Evolutionary conservation across 2,113 vertebrate genomes (phyloP), one percentile per base, ranked within the genome.

Genomic region (Pseudonaja textilis): DNA sequence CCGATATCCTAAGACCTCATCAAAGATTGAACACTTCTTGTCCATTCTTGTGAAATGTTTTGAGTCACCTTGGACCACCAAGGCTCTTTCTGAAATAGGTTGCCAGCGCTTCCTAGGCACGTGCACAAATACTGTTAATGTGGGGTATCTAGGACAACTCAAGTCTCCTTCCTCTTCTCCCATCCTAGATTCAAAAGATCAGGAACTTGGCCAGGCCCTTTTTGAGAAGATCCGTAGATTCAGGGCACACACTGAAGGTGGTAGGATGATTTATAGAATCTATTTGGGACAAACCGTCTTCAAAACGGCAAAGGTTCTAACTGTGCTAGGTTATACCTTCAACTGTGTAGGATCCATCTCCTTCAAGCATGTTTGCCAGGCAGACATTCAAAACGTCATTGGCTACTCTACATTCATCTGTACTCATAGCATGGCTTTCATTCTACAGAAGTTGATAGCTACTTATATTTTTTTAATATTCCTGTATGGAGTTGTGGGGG

Each of bases 1-100:
- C 93, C 98, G 98, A 93, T 98, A 98, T 91, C 98, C 98, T 0
- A 98, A 97, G 94, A 98, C 98, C 2, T 98, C 98, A 0, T 97
- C 98, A 42, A 98, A 98, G 90, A 97, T 98, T 3, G 98, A 98
- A 90, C 98, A 98, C 90, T 98, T 98, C 94, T 94, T 98, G 57
- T 93, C 97, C 92, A 97, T 98, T 92, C 95, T 98, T 91, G 97
- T 95, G 47, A 98, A 98, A 95, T 98, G 98, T 90, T 98, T 98
- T 10, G 98, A 98, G 95, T 98, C 98, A 0, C 98, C 98, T 11
- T 98, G 98, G 98, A 98, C 98, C 0, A 98, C 98, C 64, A 98
- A 97, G 69, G 97, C 98, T 0, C 96, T 98, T 92, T 98, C 97
- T 0, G 97, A 97, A 8, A 97, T 98, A 0, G 98, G 97, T 20